Conservation (phyloP, 1,140 invertebrate genomes). For the Eupristina koningsbergeri region DNA sequence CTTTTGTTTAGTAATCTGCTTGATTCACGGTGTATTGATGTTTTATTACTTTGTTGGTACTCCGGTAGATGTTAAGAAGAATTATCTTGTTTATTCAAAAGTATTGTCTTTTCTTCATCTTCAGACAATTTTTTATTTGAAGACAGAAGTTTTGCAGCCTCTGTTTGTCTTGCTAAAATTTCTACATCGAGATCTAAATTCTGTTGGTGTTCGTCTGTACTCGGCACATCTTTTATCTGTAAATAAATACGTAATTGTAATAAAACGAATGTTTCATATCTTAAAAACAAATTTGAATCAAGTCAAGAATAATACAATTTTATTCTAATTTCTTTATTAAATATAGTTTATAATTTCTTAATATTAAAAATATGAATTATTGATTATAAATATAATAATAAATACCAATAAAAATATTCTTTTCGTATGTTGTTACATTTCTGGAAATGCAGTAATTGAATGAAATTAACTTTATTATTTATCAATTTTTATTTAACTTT, state of each 20-base stretch:
- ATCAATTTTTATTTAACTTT: too few relatives aligned
- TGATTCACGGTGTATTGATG: conserved; percentile 44
- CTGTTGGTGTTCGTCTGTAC: conserved; percentile 52
- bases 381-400: too few relatives aligned
- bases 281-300: too few relatives aligned
- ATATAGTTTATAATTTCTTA: too few relatives aligned
- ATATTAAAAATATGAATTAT: too few relatives aligned
- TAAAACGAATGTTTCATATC: background rate
- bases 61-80: conserved; percentile 64
- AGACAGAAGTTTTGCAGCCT: conserved; percentile 55
- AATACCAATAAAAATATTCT: too few relatives aligned
- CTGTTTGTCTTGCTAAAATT: conserved; percentile 55
- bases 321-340: too few relatives aligned
- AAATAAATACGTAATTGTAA: background rate
- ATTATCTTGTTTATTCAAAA: conserved; percentile 62
- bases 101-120: conserved; percentile 64
- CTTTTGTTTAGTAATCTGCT: conserved; percentile 56
- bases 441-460: too few relatives aligned
- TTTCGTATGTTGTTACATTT: too few relatives aligned
- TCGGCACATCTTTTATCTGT: conserved; percentile 37
- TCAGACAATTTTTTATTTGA: conserved; percentile 54
- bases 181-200: conserved; percentile 60
- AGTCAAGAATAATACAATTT: too few relatives aligned
- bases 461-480: too few relatives aligned
- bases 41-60: conserved; percentile 55